Conservation (phyloP, 2,113 vertebrate species). For the Pangasianodon hypophthalmus region DNA sequence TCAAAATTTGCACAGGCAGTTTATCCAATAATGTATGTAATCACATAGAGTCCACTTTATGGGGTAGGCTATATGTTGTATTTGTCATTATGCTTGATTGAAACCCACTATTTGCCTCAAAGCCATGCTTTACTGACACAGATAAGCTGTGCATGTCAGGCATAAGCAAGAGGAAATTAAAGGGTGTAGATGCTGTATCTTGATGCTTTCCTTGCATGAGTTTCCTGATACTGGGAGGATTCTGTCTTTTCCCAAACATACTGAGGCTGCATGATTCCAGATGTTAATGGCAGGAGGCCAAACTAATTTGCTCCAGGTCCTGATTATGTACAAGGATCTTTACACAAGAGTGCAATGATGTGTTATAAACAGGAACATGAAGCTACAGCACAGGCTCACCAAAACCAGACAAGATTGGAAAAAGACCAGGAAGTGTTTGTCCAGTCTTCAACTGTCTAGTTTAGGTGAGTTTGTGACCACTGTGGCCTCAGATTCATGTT, state of each 20-base stretch:
- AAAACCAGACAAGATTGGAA: background rate
- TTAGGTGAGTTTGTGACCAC: background rate
- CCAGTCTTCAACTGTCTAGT: background rate
- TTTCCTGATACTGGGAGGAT: conserved; percentile 12
- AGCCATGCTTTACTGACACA: background rate
- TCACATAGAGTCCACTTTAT: background rate
- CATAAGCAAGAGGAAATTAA: conserved; percentile 26
- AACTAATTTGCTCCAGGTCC: conserved; percentile 7
- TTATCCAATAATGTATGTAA: background rate
- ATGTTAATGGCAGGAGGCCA: conserved; percentile 17
- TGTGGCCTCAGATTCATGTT: background rate
- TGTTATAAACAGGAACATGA: background rate
- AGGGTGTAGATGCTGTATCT: background rate
- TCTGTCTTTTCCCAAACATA: background rate
- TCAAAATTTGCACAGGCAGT: background rate
- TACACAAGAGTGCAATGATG: background rate
- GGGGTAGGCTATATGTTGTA: background rate
- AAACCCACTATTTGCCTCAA: background rate
- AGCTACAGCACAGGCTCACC: background rate
- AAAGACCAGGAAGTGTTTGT: background rate
- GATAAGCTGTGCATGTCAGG: background rate
- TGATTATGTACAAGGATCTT: background rate
- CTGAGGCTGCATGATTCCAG: conserved; percentile 14
- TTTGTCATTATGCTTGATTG: background rate
- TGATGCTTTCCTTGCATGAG: background rate